A percentile compares a stretch with the other conserved stretches of the same genome.
Evolutionary conservation across 2,888 invertebrate genomes (phyloP).

Genomic region (Leptinotarsa juncta): DNA sequence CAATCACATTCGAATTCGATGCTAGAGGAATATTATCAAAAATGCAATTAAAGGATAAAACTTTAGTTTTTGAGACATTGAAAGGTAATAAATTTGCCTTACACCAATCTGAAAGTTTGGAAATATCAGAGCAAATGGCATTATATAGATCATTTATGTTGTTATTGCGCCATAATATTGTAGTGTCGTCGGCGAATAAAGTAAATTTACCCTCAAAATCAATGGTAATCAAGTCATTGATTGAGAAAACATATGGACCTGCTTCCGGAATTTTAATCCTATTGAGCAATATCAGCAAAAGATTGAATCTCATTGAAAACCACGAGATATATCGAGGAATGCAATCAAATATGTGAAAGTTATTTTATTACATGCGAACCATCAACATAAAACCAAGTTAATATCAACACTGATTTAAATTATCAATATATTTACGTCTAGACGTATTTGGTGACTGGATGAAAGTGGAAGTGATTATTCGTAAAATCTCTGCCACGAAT

Average conservation of each 20-base stretch:
- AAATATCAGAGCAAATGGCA: too few species aligned
- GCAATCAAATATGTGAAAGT: constrained; percentile 16
- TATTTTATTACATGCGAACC: background rate
- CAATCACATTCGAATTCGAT: too few species aligned
- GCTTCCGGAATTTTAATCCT: background rate
- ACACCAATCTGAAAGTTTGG: too few species aligned
- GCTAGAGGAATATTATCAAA: too few species aligned
- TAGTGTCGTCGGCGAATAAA: too few species aligned
- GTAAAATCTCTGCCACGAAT: background rate
- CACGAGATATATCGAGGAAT: constrained; percentile 3
- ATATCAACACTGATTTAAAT: constrained; percentile 1
- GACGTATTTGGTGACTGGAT: constrained; percentile 16
- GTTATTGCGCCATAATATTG: too few species aligned
- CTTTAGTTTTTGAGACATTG: too few species aligned
- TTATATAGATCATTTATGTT: too few species aligned
- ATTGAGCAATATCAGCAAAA: background rate
- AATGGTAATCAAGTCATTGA: too few species aligned
- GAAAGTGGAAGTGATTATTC: constrained; percentile 11
- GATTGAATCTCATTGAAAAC: background rate
- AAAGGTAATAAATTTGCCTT: too few species aligned
- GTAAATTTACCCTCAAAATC: too few species aligned
- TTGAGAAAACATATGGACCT: background rate
- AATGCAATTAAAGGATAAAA: too few species aligned
- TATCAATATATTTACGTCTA: constrained; percentile 12
- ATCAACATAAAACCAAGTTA: constrained; percentile 3